Evolutionary conservation across 2,888 invertebrate species (phyloP), one percentile per base, ranked within the genome.

Genomic region (Cosmorhoe ocellata): DNA sequence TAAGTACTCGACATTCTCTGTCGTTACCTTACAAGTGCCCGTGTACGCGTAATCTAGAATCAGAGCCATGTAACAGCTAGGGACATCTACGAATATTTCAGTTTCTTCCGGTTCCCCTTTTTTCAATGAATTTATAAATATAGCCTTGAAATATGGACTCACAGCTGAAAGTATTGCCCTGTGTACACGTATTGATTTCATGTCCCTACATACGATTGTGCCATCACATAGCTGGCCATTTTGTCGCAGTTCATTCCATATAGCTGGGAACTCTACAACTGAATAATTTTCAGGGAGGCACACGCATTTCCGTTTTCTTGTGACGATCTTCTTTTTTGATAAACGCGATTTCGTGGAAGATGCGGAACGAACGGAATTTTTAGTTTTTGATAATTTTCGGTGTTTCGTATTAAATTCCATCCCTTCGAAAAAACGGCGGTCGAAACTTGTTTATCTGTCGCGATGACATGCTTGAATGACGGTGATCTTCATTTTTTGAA

Each of bases 31-130:
- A 69, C 94, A 95, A 11, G 88, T 82, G 31, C 94, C 94, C 2
- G 94, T 94, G 71, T 96, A 96, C 0, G 94, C 94, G 71, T 93
- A 96, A 68, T 95, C 94, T 45, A 96, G 91, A 51, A 96, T 92
- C 31, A 92, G 81, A 46, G 87, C 86, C 84, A 96, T 93, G 66
- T 91, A 91, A 53, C 88, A 79, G 51, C 91, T 90, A 1, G 93
- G 90, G 28, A 93, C 91, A 62, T 91, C 91, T 27, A 94, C 91
- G 62, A 86, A 87, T 59, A 94, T 92, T 74, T 93, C 91, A 1
- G 86, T 92, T 60, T 91, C 91, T 69, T 93, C 93, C 40, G 91
- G 90, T 63, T 91, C 88, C 43, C 91, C 92, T 64, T 91, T 90
- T 64, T 92, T 92, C 58, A 94, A 82, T 9, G 93, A 93, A 76